These are phyloP conservation scores for Antechinus stuartii DNA, from an alignment of 2,113 vertebrate species.

Conservation along the genomic window DNA sequence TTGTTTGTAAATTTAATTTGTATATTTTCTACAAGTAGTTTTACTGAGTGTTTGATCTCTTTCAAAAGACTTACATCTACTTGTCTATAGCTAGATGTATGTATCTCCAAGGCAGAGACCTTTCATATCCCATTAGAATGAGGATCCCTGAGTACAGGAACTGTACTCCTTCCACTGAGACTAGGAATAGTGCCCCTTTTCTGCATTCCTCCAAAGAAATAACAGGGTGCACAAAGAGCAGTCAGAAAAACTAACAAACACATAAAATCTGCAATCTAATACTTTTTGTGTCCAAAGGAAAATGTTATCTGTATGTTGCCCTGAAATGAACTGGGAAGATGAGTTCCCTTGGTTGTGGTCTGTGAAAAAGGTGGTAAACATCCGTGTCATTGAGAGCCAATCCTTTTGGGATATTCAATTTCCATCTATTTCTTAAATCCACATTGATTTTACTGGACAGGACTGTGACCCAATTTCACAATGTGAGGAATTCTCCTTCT, in stretches of 20 bases:
- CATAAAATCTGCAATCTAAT: background rate
- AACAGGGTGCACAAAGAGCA: background rate
- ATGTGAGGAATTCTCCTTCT: constrained; percentile 53
- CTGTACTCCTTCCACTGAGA: background rate
- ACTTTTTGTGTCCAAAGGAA: constrained; percentile 12
- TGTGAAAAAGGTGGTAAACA: constrained; percentile 4
- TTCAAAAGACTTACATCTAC: background rate
- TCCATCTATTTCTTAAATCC: constrained; percentile 63
- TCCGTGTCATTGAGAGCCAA: constrained; percentile 18
- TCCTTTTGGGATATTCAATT: constrained; percentile 8
- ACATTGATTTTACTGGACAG: constrained; percentile 74
- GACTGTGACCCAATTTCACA: constrained; percentile 63
- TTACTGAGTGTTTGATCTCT: background rate
- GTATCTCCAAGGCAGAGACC: background rate
- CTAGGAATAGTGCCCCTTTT: background rate
- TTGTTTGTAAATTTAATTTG: background rate
- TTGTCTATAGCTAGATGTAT: background rate
- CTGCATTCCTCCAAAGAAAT: background rate
- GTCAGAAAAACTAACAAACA: background rate
- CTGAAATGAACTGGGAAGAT: constrained; percentile 67
- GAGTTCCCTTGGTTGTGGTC: constrained; percentile 54
- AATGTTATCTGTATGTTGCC: constrained; percentile 45
- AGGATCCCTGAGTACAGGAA: background rate
- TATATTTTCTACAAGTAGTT: background rate
- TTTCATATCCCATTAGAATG: background rate